phyloP scores from a whole-genome alignment of 2,888 invertebrate genomes.

The Diarsia dahlii region DNA sequence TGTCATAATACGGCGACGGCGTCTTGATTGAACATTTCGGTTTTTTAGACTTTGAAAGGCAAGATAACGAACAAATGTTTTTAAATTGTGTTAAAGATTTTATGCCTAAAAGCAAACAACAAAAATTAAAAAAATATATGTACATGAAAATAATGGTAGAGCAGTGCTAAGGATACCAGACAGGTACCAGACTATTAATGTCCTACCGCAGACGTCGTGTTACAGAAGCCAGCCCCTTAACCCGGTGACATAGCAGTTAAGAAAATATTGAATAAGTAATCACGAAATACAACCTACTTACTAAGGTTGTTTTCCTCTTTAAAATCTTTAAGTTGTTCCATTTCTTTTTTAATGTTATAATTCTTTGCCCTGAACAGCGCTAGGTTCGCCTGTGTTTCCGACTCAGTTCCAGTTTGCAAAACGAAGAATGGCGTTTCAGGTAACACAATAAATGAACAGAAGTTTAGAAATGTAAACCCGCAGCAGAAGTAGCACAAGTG shows the following conservation, averaged over 20 bases:
- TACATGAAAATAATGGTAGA: too few species aligned
- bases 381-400: conserved; percentile 64
- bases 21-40: neutral
- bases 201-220: neutral
- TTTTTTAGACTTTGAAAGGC: neutral
- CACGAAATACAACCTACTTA: conserved; percentile 70
- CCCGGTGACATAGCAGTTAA: neutral
- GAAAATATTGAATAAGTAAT: neutral
- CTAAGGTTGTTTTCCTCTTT: conserved; percentile 77
- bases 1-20: too few species aligned
- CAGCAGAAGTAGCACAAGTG: conserved; percentile 69
- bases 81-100: neutral
- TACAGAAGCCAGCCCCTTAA: neutral
- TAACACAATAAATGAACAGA: conserved; percentile 66
- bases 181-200: neutral
- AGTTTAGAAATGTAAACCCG: conserved; percentile 49
- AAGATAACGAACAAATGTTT: neutral
- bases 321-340: conserved; percentile 75
- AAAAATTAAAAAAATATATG: neutral
- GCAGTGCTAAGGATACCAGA: neutral
- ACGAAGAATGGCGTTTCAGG: conserved; percentile 81
- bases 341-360: conserved; percentile 73
- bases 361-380: conserved; percentile 71
- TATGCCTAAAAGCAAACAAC: neutral
- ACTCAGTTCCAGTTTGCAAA: conserved; percentile 67